phyloP scores from a whole-genome alignment of 2,888 invertebrate species.

The Agelastica alni region DNA sequence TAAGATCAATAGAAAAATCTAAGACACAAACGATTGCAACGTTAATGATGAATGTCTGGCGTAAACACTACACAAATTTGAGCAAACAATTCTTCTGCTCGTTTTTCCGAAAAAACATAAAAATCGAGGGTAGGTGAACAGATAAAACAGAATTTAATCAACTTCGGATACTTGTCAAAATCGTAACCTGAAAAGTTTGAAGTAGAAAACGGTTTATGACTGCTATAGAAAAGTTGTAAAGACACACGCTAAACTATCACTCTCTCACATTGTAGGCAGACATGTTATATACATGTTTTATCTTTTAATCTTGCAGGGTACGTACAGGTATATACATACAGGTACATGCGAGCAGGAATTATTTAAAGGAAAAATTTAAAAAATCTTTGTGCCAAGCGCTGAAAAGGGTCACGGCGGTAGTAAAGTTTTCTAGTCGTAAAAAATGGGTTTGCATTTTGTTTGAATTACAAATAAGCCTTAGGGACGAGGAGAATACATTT shows the following conservation, averaged over 20 bases:
- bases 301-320: constrained; percentile 41
- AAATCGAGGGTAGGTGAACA: constrained; percentile 24
- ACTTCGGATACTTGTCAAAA: constrained; percentile 41
- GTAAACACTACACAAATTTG: neutral
- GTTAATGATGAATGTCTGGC: no score
- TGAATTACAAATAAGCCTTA: no score
- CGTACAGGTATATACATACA: constrained; percentile 17
- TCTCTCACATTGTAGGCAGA: constrained; percentile 22
- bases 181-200: constrained; percentile 36
- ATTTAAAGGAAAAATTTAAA: neutral
- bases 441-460: neutral
- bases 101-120: neutral
- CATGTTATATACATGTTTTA: constrained; percentile 37
- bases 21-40: no score
- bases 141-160: constrained; percentile 43
- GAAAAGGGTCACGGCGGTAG: neutral
- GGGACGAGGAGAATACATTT: no score
- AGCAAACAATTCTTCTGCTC: neutral
- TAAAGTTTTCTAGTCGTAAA: neutral
- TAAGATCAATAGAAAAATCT: no score
- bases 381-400: neutral
- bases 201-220: constrained; percentile 38
- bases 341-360: neutral
- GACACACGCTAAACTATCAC: constrained; percentile 24
- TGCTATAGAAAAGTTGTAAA: constrained; percentile 42